Percentiles rank a stretch among this genome's conserved stretches.
Conservation (phyloP, 2,888 invertebrate species). For the Colostygia pectinataria region DNA sequence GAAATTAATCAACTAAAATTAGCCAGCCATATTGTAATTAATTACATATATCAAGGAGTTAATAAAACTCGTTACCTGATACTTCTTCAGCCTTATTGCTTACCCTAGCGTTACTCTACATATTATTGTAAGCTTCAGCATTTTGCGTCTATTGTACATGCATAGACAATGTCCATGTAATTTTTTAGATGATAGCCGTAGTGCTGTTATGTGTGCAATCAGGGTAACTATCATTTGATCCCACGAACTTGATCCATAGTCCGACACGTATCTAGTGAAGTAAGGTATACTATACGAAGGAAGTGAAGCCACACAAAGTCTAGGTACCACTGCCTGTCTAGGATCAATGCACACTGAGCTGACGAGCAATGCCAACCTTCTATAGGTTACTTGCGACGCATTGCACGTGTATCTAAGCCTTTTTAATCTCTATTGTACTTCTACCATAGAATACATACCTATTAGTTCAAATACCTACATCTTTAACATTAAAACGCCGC, state of each 20-base stretch:
- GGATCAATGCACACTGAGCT: slow-evolving; percentile 19
- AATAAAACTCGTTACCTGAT: background rate
- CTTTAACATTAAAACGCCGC: too few relatives aligned
- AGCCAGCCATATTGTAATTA: background rate
- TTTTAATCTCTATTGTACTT: background rate
- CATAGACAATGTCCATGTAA: too few relatives aligned
- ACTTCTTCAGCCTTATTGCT: background rate
- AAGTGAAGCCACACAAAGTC: slow-evolving; percentile 17
- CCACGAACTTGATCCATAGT: too few relatives aligned
- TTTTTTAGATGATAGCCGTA: background rate
- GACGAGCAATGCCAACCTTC: slow-evolving; percentile 14
- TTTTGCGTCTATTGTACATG: too few relatives aligned
- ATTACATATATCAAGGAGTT: background rate
- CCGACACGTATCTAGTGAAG: too few relatives aligned
- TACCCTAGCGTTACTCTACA: background rate
- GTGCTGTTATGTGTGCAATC: background rate
- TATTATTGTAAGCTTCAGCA: background rate
- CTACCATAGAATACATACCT: too few relatives aligned
- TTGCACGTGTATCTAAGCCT: slow-evolving; percentile 10
- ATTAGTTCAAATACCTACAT: too few relatives aligned
- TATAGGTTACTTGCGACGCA: background rate
- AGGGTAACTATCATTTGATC: too few relatives aligned
- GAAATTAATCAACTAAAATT: background rate
- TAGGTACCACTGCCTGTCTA: slow-evolving; percentile 10
- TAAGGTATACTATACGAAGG: background rate